These are phyloP conservation scores for Neofelis nebulosa DNA, from an alignment of 2,113 vertebrate genomes.

Conservation along the genomic window DNA sequence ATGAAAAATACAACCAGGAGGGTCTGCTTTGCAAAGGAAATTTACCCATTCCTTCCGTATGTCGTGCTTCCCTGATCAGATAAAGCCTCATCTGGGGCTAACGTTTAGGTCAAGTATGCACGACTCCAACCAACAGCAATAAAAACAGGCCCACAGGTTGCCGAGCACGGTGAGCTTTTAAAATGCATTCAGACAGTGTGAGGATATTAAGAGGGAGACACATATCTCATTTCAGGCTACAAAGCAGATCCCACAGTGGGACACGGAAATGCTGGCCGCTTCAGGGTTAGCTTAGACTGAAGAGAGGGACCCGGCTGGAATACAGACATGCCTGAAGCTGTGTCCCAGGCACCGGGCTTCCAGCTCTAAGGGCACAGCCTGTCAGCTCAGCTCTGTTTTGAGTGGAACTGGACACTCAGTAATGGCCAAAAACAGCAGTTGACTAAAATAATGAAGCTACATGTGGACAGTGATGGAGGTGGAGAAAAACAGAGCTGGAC, in stretches of 20 bases:
- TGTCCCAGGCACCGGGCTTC: not conserved
- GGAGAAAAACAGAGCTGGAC: not conserved
- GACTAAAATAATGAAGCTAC: slow-evolving; percentile 33
- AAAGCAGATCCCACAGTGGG: slow-evolving; percentile 79
- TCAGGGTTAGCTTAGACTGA: slow-evolving; percentile 72
- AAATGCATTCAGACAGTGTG: slow-evolving; percentile 83
- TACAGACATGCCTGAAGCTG: not conserved
- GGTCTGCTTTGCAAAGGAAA: slow-evolving; percentile 80
- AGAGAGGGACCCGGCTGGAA: slow-evolving; percentile 25
- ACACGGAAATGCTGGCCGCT: slow-evolving; percentile 74
- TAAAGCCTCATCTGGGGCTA: slow-evolving; percentile 81
- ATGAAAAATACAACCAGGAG: slow-evolving; percentile 71
- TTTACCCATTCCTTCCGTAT: slow-evolving; percentile 74
- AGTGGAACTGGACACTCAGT: slow-evolving; percentile 31
- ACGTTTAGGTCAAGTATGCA: slow-evolving; percentile 82
- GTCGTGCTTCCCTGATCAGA: slow-evolving; percentile 82
- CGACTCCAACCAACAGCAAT: slow-evolving; percentile 84
- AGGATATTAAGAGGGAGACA: slow-evolving; percentile 85
- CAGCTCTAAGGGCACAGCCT: not conserved
- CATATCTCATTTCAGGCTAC: slow-evolving; percentile 80
- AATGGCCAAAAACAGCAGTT: slow-evolving; percentile 53
- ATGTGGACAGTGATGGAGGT: not conserved
- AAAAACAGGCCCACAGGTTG: slow-evolving; percentile 80
- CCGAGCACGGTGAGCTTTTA: slow-evolving; percentile 78
- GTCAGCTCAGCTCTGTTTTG: slow-evolving; percentile 36